Evolutionary conservation across 1,140 invertebrate species (phyloP).

Genomic region (Drosophila pachea): DNA sequence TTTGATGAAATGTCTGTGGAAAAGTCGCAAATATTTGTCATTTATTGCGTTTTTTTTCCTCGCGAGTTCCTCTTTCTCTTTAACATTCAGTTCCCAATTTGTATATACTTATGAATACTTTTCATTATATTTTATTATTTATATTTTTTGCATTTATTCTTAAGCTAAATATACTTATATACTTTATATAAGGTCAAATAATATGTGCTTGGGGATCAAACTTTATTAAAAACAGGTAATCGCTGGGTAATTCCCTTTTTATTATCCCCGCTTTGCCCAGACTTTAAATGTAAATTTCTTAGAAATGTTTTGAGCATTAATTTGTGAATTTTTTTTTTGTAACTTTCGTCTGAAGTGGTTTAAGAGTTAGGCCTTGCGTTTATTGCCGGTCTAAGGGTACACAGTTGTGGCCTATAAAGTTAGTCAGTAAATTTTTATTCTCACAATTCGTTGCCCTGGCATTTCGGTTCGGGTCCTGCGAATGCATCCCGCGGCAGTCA

Average conservation of each 20-base stretch:
- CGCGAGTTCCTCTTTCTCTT: background rate
- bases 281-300: conserved; percentile 52
- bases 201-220: background rate
- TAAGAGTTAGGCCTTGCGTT: conserved; percentile 28
- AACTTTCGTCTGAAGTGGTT: conserved; percentile 33
- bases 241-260: background rate
- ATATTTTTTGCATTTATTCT: background rate
- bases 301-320: conserved; percentile 37
- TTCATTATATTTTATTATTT: background rate
- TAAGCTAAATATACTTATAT: too few species aligned
- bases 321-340: conserved; percentile 32
- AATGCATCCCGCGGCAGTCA: conserved; percentile 48
- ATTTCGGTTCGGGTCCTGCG: conserved; percentile 2
- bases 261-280: background rate
- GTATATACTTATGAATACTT: background rate
- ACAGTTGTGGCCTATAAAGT: conserved; percentile 70
- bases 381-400: conserved; percentile 33
- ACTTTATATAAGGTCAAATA: too few species aligned
- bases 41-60: conserved; percentile 25
- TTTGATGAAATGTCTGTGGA: conserved; percentile 52
- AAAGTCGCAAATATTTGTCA: conserved; percentile 32
- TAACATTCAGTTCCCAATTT: too few species aligned
- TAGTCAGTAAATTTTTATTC: conserved; percentile 65
- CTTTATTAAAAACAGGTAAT: background rate
- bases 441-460: conserved; percentile 45